A percentile compares a stretch with the other conserved stretches of the same genome.
These are phyloP conservation scores for Taphrorychus bicolor DNA, from an alignment of 2,888 invertebrate genomes.

Conservation along the genomic window DNA sequence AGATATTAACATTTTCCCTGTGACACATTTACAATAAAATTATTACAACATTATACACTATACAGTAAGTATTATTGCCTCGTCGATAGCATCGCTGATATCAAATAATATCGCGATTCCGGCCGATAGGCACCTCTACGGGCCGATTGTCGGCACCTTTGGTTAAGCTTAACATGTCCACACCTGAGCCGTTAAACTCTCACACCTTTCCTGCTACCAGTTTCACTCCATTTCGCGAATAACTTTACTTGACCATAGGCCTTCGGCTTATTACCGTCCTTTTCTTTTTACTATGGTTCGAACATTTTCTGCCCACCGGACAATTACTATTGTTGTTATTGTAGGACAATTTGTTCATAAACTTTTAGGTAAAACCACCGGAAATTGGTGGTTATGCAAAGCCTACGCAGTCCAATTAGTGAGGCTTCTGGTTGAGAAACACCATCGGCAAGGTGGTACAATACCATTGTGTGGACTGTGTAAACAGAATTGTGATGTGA, in stretches of 20 bases:
- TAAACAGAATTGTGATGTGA: not conserved
- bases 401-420: slow-evolving; percentile 3
- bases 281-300: not conserved
- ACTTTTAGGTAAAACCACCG: not conserved
- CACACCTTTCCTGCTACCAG: slow-evolving; percentile 55
- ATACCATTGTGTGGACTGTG: not conserved
- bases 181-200: slow-evolving; percentile 54
- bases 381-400: slow-evolving; percentile 8
- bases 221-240: slow-evolving; percentile 53
- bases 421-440: not conserved
- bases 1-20: too few species aligned
- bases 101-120: slow-evolving; percentile 11
- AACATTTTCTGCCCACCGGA: not conserved
- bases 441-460: not conserved
- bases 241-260: slow-evolving; percentile 39
- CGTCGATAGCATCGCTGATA: not conserved
- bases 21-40: too few species aligned
- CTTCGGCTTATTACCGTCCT: not conserved
- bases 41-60: too few species aligned
- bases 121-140: slow-evolving; percentile 27
- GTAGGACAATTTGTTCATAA: not conserved
- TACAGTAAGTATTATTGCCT: not conserved
- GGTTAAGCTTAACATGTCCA: slow-evolving; percentile 50
- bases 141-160: slow-evolving; percentile 47
- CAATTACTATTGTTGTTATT: not conserved